Conservation (phyloP, 2,888 invertebrate genomes). For the Lasioglossum oenotherae region DNA sequence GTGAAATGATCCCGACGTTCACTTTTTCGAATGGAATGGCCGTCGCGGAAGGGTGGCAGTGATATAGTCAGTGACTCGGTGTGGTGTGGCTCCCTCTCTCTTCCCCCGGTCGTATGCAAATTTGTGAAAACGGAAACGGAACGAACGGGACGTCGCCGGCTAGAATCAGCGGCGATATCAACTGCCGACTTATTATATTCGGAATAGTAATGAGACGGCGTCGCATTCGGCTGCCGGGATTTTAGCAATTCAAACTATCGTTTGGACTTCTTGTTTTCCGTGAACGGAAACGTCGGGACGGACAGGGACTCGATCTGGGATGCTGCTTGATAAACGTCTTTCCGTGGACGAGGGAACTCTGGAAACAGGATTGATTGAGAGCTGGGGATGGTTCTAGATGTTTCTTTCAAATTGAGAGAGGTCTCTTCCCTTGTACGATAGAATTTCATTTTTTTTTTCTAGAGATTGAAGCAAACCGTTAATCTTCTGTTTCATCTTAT, state of each 20-base stretch:
- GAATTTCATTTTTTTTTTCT: not conserved
- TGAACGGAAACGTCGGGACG: not conserved
- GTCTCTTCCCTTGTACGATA: not conserved
- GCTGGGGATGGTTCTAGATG: not conserved
- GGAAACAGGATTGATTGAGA: not conserved
- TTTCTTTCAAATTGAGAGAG: not conserved
- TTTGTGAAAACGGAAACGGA: constrained; percentile 25
- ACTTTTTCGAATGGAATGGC: constrained; percentile 28
- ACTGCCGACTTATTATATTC: constrained; percentile 71
- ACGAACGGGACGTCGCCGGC: constrained; percentile 25
- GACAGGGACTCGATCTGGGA: not conserved
- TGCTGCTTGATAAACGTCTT: constrained; percentile 17
- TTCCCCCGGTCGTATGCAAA: constrained; percentile 55
- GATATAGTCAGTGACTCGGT: not conserved
- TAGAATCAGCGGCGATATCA: constrained; percentile 55
- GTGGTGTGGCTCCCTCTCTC: not conserved
- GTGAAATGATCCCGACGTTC: constrained; percentile 31
- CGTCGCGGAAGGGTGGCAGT: not conserved
- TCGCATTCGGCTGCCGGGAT: constrained; percentile 22
- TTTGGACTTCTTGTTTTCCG: constrained; percentile 55
- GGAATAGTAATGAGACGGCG: constrained; percentile 70
- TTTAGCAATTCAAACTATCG: constrained; percentile 76
- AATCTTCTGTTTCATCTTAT: not conserved
- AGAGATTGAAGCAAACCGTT: not conserved
- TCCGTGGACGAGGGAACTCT: not conserved